These are phyloP conservation scores for Apodemus agrarius DNA, from an alignment of 2,797 vertebrate genomes.

Conservation along the genomic window DNA sequence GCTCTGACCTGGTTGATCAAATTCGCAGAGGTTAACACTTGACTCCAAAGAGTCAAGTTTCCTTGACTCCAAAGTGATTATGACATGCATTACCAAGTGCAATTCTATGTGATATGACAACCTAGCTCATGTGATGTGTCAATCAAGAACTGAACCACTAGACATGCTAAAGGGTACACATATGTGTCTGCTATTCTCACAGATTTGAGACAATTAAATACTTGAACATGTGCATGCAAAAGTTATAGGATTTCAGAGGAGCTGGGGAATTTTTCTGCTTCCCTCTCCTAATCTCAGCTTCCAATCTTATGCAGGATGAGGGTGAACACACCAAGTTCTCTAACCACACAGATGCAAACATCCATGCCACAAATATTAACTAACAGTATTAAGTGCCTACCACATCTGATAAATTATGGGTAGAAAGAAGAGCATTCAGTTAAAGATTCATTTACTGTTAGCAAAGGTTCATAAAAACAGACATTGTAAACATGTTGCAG, in stretches of 20 bases:
- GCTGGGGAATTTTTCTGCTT: not conserved
- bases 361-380: not conserved
- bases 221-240: not conserved
- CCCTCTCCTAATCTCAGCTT: not conserved
- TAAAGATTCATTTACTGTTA: constrained; percentile 9
- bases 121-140: not conserved
- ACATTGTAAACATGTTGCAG: not conserved
- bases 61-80: constrained; percentile 7
- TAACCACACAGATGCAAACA: not conserved
- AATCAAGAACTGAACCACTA: not conserved
- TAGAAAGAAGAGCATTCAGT: not conserved
- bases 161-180: constrained; percentile 14
- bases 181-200: not conserved
- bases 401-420: not conserved
- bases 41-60: not conserved
- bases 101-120: not conserved
- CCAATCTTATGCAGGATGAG: not conserved
- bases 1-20: not conserved
- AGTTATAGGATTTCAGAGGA: not conserved
- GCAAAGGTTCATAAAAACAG: not conserved
- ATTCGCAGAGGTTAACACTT: not conserved
- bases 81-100: not conserved
- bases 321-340: not conserved
- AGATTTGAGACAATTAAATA: not conserved
- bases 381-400: not conserved